Evolutionary conservation across 2,888 invertebrate species (phyloP), one percentile per base, ranked within the genome.

Genomic region (Athalia circularis): DNA sequence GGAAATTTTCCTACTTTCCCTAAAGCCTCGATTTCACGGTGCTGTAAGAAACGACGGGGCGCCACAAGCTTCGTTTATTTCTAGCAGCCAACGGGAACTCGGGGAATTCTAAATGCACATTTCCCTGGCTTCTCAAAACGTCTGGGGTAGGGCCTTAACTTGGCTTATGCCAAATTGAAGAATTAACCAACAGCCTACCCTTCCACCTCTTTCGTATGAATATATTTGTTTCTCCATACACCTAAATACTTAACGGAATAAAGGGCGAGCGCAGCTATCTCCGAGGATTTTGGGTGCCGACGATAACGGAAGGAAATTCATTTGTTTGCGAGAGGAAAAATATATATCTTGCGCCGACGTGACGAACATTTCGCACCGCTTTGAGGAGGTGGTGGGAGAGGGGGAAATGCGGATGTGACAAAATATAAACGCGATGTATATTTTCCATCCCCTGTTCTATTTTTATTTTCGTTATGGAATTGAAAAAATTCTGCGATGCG

Each of bases 1-100:
- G 59, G 13, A 54, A 72, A 72, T 29, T 68, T 68, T 72, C 59
- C 59, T 43, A 47, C 59, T 72, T 72, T 59, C 47, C 47, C 72
- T 59, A 59, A 72, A 72, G 57, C 72, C 72, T 72, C 72, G 72
- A 72, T 72, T 72, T 72, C 72, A 72, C 72, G 72, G 59, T 72
- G 13, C 57, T 47, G 72, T 72, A 72, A 72, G 72, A 57, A 72
- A 72, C 52, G 72, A 59, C 59, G 29, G 72, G 72, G 45, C 13
- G 15, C 52, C 11, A 45, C 43, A 72, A 72, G 72, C 72, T 72
- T 72, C 72, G 72, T 59, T 72, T 59, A 72, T 72, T 72, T 72
- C 13, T 15, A 57, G 57, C 72, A 57, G 45, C 59, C 59, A 72
- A 47, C 57, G 52, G 11, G 45, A 47, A 72, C 57, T 72, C 45